Conservation (phyloP, 2,113 vertebrate species). For the Lasiurus cinereus region DNA sequence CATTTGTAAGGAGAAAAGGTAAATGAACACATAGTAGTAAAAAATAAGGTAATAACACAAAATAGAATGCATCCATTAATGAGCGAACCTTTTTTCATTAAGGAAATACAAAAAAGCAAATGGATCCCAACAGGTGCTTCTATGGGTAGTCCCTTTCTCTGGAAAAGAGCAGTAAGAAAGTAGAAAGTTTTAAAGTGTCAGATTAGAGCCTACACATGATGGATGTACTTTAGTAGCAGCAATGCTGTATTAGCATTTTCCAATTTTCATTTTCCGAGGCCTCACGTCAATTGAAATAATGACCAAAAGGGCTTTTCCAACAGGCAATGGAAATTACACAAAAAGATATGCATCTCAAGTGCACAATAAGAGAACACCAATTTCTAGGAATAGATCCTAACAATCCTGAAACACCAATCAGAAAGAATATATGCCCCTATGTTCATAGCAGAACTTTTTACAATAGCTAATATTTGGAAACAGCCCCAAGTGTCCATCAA, state of each 20-base stretch:
- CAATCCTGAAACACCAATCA: no score
- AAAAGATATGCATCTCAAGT: rapidly evolving
- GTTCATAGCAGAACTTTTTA: no score
- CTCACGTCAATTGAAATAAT: not conserved
- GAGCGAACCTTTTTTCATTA: rapidly evolving
- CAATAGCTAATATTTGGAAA: no score
- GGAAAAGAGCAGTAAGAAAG: not conserved
- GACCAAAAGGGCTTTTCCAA: not conserved
- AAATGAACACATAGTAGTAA: not conserved
- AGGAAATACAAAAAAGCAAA: not conserved
- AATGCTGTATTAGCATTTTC: not conserved
- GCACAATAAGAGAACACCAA: no score
- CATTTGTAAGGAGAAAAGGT: not conserved
- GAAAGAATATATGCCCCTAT: no score
- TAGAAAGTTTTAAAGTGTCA: rapidly evolving
- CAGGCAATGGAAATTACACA: rapidly evolving
- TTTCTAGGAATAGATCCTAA: no score
- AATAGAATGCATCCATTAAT: rapidly evolving
- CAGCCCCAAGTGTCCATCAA: no score
- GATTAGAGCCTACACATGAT: rapidly evolving
- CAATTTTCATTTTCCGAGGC: not conserved
- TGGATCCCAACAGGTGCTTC: rapidly evolving
- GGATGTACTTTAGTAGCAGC: not conserved
- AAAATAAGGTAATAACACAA: rapidly evolving
- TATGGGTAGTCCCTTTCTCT: rapidly evolving